Evolutionary conservation across 2,888 invertebrate genomes (phyloP), one percentile per base, ranked within the genome.

Genomic region (Nezara viridula): DNA sequence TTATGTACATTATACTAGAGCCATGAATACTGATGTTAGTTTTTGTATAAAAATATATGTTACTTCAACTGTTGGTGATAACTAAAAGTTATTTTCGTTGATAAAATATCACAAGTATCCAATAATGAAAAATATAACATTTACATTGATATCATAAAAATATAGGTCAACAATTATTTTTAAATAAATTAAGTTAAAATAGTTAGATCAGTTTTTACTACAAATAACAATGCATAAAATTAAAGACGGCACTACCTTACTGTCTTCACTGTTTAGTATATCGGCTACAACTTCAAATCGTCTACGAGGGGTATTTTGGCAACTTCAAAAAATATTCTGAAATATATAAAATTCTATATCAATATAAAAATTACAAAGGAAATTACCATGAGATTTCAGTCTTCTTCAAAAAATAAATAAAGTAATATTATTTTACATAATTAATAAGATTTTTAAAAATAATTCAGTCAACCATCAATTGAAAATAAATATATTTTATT

Each of bases 271-370:
- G 44, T 40, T 81, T 6, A n/a, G 44, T 81, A 44, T 40, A 2
- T 55, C 24, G 9, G 47, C 52, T 88, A 88, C 49, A 88, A 81
- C n/a, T 81, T 77, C 37, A 88, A 16, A 37, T 88, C 52, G n/a
- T 88, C 88, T 16, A 95, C 92, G 50, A 97, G 93, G 40, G 97
- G 96, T 91, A 96, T 95, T 93, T 96, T 97, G 90, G 98, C 98
- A 90, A 98, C 98, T 94, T 97, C 97, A 92, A 96, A 97, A 94
- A 98, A 98, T 92, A 98, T 96, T 92, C 95, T 95, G 92, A 88
- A 94, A 93, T 90, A 91, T 90, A 91, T 90, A 16, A 73, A 16
- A 60, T 81, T 77, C 6, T n/a, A 7, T 7, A 73, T 73, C 19
- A 73, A 19, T 37, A 73, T 73, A 73, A 73, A 21, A 7, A 55